Evolutionary conservation across 2,888 invertebrate species (phyloP).

Genomic region (Gymnosoma rotundatum): DNA sequence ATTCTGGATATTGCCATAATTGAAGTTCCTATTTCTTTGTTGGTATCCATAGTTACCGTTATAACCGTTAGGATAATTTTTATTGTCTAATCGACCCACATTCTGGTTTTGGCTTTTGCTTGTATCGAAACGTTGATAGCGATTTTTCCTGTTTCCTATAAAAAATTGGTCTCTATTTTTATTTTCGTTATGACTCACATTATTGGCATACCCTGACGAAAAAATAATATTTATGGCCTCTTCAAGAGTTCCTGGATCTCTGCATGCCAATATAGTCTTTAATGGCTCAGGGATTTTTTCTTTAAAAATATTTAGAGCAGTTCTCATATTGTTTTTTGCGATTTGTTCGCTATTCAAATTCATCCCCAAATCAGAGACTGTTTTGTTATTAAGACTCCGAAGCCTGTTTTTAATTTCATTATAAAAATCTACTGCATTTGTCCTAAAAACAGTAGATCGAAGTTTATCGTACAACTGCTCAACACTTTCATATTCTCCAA

Average conservation of each 20-base stretch:
- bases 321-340: background rate
- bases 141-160: background rate
- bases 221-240: conserved; percentile 31
- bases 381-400: no score
- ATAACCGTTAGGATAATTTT: background rate
- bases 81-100: background rate
- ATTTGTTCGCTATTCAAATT: background rate
- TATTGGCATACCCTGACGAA: conserved; percentile 11
- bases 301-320: conserved; percentile 13
- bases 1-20: background rate
- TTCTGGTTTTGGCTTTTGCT: background rate
- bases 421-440: no score
- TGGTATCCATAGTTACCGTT: background rate
- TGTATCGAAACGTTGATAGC: background rate
- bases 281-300: background rate
- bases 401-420: no score
- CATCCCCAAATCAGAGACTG: background rate
- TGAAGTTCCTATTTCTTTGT: background rate
- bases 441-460: no score
- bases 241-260: background rate
- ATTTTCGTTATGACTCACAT: background rate
- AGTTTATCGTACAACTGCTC: conserved; percentile 7
- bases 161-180: background rate
- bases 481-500: conserved; percentile 14
- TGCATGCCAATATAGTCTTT: background rate